Percentiles rank a stretch among this genome's conserved stretches.
phyloP scores from a whole-genome alignment of 2,113 vertebrate genomes.

The Xenopus borealis region DNA sequence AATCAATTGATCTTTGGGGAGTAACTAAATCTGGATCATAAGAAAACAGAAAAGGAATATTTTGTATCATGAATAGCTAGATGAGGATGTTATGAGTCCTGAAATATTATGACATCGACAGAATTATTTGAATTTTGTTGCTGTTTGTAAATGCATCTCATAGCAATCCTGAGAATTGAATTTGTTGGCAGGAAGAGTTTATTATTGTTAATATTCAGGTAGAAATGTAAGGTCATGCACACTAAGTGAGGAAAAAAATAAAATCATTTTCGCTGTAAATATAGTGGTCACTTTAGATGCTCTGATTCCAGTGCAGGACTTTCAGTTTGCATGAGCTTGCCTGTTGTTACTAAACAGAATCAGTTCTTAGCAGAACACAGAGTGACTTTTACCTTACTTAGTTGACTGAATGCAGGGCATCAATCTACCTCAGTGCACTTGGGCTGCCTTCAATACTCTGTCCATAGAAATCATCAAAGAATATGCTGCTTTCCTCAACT shows the following conservation, averaged over 20 bases:
- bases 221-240: slow-evolving; percentile 28
- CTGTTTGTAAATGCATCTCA: slow-evolving; percentile 7
- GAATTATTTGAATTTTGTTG: too few relatives aligned
- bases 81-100: too few relatives aligned
- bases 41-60: background rate
- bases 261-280: slow-evolving; percentile 54
- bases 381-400: slow-evolving; percentile 3
- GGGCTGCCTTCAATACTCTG: slow-evolving; percentile 15
- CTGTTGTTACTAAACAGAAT: slow-evolving; percentile 42
- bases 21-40: background rate
- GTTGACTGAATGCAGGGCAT: slow-evolving; percentile 33
- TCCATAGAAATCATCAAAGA: slow-evolving; percentile 46
- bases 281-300: slow-evolving; percentile 40
- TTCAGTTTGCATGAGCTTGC: slow-evolving; percentile 53
- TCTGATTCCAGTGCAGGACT: slow-evolving; percentile 51
- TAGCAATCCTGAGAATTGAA: slow-evolving; percentile 10
- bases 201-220: slow-evolving; percentile 13
- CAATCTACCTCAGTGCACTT: background rate
- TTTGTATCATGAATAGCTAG: too few relatives aligned
- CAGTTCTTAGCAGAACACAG: slow-evolving; percentile 45
- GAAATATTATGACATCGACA: too few relatives aligned
- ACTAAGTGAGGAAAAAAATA: slow-evolving; percentile 14
- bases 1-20: too few relatives aligned
- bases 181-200: slow-evolving; percentile 8
- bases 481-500: slow-evolving; percentile 44